A percentile compares a stretch with the other conserved stretches of the same genome.
Evolutionary conservation across 1,140 invertebrate genomes (phyloP).

Genomic region (Anoplolepis gracilipes): DNA sequence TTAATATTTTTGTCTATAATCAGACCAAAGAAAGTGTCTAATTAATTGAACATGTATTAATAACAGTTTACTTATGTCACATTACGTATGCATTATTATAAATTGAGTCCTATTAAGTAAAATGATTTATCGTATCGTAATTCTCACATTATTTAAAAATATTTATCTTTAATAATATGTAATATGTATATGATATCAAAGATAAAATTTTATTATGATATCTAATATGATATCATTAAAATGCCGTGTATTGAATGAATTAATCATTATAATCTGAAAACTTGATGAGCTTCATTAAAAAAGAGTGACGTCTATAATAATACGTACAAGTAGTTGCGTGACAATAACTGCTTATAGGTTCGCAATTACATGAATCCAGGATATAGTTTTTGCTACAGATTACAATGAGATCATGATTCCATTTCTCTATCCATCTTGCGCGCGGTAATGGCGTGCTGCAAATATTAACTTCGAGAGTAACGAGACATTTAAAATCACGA

Average conservation of each 20-base stretch:
- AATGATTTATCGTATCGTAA: not conserved
- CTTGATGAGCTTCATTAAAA: conserved; percentile 5
- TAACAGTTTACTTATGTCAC: conserved; percentile 8
- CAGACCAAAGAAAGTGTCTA: not conserved
- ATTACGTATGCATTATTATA: not conserved
- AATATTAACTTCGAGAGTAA: not conserved
- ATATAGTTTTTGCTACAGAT: not conserved
- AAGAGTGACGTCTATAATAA: not conserved
- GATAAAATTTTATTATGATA: not conserved
- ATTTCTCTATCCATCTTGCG: not conserved
- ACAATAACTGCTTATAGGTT: not conserved
- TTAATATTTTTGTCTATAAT: conserved; percentile 2
- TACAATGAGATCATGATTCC: not conserved
- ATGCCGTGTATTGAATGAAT: not conserved
- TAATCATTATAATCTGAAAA: not conserved
- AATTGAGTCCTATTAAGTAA: not conserved
- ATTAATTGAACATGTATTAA: conserved; percentile 12
- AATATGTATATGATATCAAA: not conserved
- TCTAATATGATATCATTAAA: not conserved
- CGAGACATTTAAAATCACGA: conserved; percentile 21
- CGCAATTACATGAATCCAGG: not conserved
- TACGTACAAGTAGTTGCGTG: not conserved
- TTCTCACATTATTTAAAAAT: not conserved
- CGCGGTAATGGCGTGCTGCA: not conserved
- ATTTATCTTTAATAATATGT: conserved; percentile 6